Evolutionary conservation across 2,797 vertebrate species (phyloP), one percentile per base, ranked within the genome.

Genomic region (Neostethus bicornis): DNA sequence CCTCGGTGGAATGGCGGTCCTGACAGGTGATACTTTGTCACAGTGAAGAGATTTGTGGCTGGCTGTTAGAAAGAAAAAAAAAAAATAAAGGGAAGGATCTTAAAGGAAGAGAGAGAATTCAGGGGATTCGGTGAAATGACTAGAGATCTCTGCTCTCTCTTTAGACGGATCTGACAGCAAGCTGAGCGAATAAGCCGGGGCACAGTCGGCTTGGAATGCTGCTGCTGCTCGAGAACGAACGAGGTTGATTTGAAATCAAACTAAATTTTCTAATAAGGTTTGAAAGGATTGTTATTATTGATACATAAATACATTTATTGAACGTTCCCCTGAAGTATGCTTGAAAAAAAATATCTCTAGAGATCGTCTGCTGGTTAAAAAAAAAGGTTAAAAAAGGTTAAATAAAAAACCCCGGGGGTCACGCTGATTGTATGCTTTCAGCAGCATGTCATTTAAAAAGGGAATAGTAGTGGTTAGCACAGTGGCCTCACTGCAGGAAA

Each of bases 1-100:
- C 85, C 80, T 87, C 79, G 73, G 65, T 85, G 79, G 83, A 85
- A 75, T 72, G 77, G 73, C 84, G 79, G 81, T 81, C 77, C 78
- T 83, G 80, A 87, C 84, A 79, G 77, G 67, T 59, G 26, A 66
- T 65, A 81, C 76, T 84, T 84, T 85, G 79, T 82, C 70, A 49
- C 71, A 29, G 61, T 51, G 35, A 60, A 71, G 73, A 84, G 73
- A 83, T 82, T 77, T 70, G 60, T 60, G 65, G 70, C 65, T 24
- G 17, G 53, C 45, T 64, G 68, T 61, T 44, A 12, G 51, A 51
- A 38, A 16, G 38, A 57, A 59, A 43, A 60, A 42, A 26, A 0
- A 35, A 51, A 38, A 16, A 38, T 57, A 59, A 43, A 60, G 42
- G 26, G 0, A 35, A 24, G 31, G 43, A 25, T 17, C 17, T 37